Evolutionary conservation across 2,113 vertebrate species (phyloP), one percentile per base, ranked within the genome.

Genomic region (Etheostoma cragini): DNA sequence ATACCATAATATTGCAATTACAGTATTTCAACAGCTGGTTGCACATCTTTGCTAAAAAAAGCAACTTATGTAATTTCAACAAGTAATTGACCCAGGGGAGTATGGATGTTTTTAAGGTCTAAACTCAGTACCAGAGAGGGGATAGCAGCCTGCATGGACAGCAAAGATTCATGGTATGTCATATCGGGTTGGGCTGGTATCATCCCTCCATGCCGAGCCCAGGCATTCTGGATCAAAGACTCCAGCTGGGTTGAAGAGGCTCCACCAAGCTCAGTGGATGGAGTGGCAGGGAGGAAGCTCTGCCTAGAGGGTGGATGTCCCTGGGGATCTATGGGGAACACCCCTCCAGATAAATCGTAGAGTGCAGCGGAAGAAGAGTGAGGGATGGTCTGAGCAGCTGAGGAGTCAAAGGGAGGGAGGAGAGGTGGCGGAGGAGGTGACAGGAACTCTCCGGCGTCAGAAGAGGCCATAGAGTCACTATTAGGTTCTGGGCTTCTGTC

Each of bases 381-480:
- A 49, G 95, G 95, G 88, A 96, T 95, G 66, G 91, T 93, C 76
- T 94, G 94, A 75, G 95, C 95, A 0, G 89, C 88, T 0, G 95
- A 95, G 57, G 76, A 66, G 69, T 95, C 94, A 6, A 82, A 91
- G 6, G 83, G 17, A 38, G 88, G 81, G 22, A 68, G 87, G 50
- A 91, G 80, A 3, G 71, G 77, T 3, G 90, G 92, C 0, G 93
- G 94, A 22, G 94, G 93, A 13, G 94, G 97, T 65, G 97, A 98
- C 50, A 96, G 95, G 91, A 97, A 97, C 88, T 98, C 98, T 71
- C 96, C 95, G 24, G 96, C 93, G 45, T 99, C 97, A 38, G 97
- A 99, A 85, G 97, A 99, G 82, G 96, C 95, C 90, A 98, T 68
- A 78, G 98, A 99, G 95, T 99, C 98, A 85, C 97, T 99, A 81